A percentile compares a stretch with the other conserved stretches of the same genome.
phyloP scores from a whole-genome alignment of 2,113 vertebrate genomes.

The Colinus virginianus region DNA sequence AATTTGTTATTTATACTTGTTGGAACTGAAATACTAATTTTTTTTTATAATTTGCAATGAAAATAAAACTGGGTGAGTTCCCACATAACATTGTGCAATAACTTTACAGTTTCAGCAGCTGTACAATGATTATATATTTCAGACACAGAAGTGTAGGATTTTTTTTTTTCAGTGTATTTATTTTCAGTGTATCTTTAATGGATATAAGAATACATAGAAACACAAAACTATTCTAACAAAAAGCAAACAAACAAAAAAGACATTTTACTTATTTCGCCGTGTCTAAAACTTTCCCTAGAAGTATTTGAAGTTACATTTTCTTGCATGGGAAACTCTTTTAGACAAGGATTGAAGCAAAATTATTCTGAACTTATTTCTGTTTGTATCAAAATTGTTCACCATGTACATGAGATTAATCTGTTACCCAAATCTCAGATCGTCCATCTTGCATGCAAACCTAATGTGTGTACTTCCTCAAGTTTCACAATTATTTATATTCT shows the following conservation, averaged over 20 bases:
- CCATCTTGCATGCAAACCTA: not conserved
- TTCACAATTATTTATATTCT: not conserved
- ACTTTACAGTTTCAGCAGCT: not conserved
- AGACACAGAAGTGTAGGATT: not conserved
- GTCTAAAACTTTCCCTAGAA: not conserved
- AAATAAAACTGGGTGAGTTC: not conserved
- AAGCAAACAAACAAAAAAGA: not conserved
- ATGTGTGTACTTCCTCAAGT: not conserved
- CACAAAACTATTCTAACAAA: not conserved
- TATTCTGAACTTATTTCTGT: not conserved
- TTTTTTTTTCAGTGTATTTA: not conserved
- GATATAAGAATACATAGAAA: not conserved
- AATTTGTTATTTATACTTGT: not conserved
- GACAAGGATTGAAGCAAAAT: not conserved
- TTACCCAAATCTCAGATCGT: not conserved
- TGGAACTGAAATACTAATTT: not conserved
- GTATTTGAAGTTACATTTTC: not conserved
- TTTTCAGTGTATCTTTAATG: not conserved
- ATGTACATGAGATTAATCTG: rapidly evolving
- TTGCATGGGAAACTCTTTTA: not conserved
- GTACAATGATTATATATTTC: not conserved
- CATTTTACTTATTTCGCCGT: not conserved
- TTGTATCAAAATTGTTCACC: not conserved
- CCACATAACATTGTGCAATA: not conserved
- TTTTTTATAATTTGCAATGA: not conserved